Evolutionary conservation across 1,140 invertebrate species (phyloP).

Genomic region (Stenopsyche tienmushanensis): DNA sequence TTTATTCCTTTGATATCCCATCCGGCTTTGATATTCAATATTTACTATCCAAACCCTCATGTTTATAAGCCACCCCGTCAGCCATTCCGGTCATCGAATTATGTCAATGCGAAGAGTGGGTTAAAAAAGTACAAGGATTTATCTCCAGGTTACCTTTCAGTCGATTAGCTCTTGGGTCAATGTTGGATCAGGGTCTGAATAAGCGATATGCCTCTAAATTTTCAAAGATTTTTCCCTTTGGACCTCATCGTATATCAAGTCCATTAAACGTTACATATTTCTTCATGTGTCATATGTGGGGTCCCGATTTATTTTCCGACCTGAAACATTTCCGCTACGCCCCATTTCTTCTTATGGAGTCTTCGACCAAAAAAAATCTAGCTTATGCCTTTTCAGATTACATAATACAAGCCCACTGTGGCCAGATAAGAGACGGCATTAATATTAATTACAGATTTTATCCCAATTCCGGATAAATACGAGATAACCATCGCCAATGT

Average conservation of each 20-base stretch:
- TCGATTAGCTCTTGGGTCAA: slow-evolving; percentile 14
- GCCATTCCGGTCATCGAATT: neutral
- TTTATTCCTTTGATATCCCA: neutral
- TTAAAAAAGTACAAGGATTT: neutral
- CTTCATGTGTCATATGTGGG: slow-evolving; percentile 2
- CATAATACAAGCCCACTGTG: no score
- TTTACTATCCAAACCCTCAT: neutral
- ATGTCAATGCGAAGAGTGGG: neutral
- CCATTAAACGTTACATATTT: slow-evolving; percentile 20
- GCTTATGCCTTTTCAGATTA: no score
- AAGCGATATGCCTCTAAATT: slow-evolving; percentile 11
- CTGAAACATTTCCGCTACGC: neutral
- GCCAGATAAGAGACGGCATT: no score
- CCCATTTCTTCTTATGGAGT: no score
- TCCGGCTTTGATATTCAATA: neutral
- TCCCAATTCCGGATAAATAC: no score
- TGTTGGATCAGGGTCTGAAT: neutral
- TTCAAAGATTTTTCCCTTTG: slow-evolving; percentile 6
- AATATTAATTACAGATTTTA: no score
- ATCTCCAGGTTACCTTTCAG: neutral
- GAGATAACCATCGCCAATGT: no score
- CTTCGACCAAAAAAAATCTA: no score
- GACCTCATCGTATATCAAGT: slow-evolving; percentile 13
- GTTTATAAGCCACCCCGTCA: no score
- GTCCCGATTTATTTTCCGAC: neutral